Percentiles rank a stretch among this genome's conserved stretches.
These are phyloP conservation scores for Craterocephalus amniculus DNA, from an alignment of 2,797 vertebrate species.

Conservation along the genomic window DNA sequence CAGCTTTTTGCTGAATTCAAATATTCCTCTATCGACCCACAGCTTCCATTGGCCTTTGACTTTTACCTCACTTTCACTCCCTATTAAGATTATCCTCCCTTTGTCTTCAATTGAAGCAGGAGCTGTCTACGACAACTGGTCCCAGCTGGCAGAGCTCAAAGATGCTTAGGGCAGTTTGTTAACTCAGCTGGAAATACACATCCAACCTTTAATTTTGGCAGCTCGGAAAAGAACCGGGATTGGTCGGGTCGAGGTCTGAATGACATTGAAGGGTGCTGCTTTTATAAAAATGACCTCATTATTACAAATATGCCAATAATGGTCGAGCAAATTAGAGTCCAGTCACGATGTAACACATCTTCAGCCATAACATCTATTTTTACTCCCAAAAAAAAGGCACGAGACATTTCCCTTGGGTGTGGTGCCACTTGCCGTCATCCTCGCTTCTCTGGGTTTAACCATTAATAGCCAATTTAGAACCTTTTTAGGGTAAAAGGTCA, in stretches of 20 bases:
- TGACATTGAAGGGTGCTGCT: constrained; percentile 25
- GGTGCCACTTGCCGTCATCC: constrained; percentile 51
- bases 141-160: constrained; percentile 59
- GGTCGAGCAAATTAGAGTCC: constrained; percentile 24
- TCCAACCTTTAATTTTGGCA: constrained; percentile 64
- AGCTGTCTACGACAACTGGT: constrained; percentile 44
- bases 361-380: neutral
- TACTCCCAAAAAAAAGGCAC: neutral
- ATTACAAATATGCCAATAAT: constrained; percentile 36
- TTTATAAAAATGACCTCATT: constrained; percentile 39
- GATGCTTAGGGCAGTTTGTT: constrained; percentile 53
- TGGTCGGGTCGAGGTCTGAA: constrained; percentile 5
- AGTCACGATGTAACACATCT: constrained; percentile 26
- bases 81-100: neutral
- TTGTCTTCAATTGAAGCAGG: constrained; percentile 44
- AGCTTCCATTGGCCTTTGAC: neutral
- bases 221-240: constrained; percentile 29
- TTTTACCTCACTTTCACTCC: constrained; percentile 5
- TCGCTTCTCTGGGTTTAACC: constrained; percentile 52
- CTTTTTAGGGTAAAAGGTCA: constrained; percentile 75
- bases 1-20: neutral
- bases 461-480: constrained; percentile 81
- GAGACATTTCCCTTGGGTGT: constrained; percentile 46
- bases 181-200: constrained; percentile 49
- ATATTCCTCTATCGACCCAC: neutral